Conservation (phyloP, 2,888 invertebrate species). For the Meliscaeva auricollis region DNA sequence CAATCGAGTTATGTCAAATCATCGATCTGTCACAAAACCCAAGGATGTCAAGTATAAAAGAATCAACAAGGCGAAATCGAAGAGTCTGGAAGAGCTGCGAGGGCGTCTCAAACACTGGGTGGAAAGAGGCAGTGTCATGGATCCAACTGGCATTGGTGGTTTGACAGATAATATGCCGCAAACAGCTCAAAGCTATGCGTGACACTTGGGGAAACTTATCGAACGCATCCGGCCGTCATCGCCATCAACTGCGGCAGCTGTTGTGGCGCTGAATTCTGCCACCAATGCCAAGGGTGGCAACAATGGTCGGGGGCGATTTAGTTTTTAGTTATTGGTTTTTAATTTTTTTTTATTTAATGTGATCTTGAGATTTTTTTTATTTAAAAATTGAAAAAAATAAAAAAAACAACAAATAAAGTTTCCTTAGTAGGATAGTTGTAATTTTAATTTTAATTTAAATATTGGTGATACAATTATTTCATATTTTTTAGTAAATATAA, state of each 20-base stretch:
- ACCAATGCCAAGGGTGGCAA: constrained; percentile 27
- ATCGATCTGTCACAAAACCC: constrained; percentile 94
- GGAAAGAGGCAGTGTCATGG: constrained; percentile 87
- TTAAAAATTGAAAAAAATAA: neutral
- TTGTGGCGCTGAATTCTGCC: constrained; percentile 30
- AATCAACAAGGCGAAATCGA: constrained; percentile 95
- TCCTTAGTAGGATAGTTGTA: constrained; percentile 48
- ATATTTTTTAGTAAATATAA: constrained; percentile 15
- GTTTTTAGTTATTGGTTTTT: constrained; percentile 61
- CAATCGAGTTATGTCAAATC: constrained; percentile 95
- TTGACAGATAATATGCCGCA: constrained; percentile 81
- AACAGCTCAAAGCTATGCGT: constrained; percentile 87
- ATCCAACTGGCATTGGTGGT: constrained; percentile 77
- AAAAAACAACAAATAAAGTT: constrained; percentile 19
- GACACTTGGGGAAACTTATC: constrained; percentile 81
- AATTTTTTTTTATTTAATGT: constrained; percentile 31
- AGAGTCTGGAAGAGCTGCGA: constrained; percentile 93
- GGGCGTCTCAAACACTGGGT: constrained; percentile 94
- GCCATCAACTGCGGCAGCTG: constrained; percentile 47
- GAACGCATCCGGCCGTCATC: constrained; percentile 73
- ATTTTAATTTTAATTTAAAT: constrained; percentile 7
- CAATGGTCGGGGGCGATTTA: constrained; percentile 51
- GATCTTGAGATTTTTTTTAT: constrained; percentile 56
- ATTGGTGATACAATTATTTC: constrained; percentile 29
- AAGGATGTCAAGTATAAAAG: constrained; percentile 96